Evolutionary conservation across 2,113 vertebrate genomes (phyloP), one percentile per base, ranked within the genome.

Genomic region (Hirundichthys speculiger): DNA sequence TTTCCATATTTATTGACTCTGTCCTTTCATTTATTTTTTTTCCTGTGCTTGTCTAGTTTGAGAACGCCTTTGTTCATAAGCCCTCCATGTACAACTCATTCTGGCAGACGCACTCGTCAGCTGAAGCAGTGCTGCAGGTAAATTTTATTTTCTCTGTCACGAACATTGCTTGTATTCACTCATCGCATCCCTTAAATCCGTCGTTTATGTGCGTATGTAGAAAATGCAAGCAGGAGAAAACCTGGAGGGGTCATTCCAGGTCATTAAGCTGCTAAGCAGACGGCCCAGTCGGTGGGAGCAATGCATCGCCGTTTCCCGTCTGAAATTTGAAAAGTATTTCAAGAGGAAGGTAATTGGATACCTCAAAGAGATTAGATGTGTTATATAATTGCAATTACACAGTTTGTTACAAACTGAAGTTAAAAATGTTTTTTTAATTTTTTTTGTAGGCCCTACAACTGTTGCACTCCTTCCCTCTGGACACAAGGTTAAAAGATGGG

Each of bases 281-380:
- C 94, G 96, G 86, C 98, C 97, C 2, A 92, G 91, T 72, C 93
- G 76, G 48, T 98, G 96, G 97, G 85, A 89, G 34, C 94, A 98
- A 0, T 99, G 98, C 84, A 82, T 99, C 55, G 64, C 92, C 55
- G 70, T 96, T 59, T 96, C 95, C 75, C 96, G 97, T 90, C 85
- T 96, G 69, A 99, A 99, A 82, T 99, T 99, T 84, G 96, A 99
- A 77, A 99, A 99, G 68, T 99, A 99, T 88, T 99, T 99, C 88
- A 98, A 94, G 80, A 97, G 94, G 90, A 99, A 99, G 96, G 98
- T 98, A 88, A 73, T 5, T 1, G 13, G 0, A 20, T 20, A 38
- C 1, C 3, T 1, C 5, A 8, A 22, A 40, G 8, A 38, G 2
- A 12, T 21, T n/a, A 1, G 46, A 11, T 56, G 41, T 16, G 4